phyloP scores from a whole-genome alignment of 2,888 invertebrate genomes.

The Frankliniella intonsa region DNA sequence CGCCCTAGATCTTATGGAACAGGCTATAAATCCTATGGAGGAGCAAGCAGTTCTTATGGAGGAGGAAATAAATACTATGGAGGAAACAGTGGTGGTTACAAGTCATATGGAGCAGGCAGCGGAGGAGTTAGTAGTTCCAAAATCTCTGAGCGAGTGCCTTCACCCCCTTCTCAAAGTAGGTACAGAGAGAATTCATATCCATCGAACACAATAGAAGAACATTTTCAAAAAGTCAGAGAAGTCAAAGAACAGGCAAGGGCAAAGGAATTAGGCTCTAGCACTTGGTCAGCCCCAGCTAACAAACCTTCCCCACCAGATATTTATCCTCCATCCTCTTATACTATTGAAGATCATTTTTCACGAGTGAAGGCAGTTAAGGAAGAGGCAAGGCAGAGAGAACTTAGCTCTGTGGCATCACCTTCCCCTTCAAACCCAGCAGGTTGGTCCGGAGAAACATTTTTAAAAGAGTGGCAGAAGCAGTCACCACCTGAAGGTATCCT shows the following conservation, averaged over 20 bases:
- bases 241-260: neutral
- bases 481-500: neutral
- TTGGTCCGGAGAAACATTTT: neutral
- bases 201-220: neutral
- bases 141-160: neutral
- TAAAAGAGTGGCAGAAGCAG: neutral
- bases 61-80: constrained; percentile 59
- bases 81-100: neutral
- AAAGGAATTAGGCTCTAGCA: neutral
- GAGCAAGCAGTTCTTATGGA: constrained; percentile 54
- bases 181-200: neutral
- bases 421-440: neutral
- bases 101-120: neutral
- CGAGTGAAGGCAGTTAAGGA: neutral
- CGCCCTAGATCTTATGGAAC: neutral
- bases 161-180: neutral
- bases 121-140: neutral
- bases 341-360: neutral
- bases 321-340: neutral
- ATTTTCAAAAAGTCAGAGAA: neutral
- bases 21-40: constrained; percentile 44
- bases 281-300: neutral
- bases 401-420: neutral
- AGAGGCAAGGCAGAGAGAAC: neutral
- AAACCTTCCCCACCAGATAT: neutral